Evolutionary conservation across 2,113 vertebrate genomes (phyloP), one percentile per base, ranked within the genome.

Genomic region (Tenrec ecaudatus): DNA sequence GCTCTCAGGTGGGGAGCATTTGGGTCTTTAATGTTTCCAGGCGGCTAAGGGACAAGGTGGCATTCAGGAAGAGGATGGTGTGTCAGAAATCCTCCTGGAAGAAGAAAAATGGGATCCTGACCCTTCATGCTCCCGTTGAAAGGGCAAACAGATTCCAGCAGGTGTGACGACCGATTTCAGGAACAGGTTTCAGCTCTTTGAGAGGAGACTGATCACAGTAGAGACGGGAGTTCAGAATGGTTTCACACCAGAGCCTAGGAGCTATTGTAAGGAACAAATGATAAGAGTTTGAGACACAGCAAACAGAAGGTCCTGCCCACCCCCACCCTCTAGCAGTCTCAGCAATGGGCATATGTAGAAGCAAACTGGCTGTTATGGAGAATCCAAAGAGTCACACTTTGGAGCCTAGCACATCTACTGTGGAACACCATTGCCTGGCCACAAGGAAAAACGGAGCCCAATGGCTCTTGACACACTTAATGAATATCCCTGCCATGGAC

Each of bases 291-390:
- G 23, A 81, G 75, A 81, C 83, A 64, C 4, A n/a, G 40, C 47
- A 38, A 77, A 6, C 7, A 79, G 31, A 25, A 36, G 29, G 85
- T 14, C 11, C 58, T 73, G 43, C 58, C 53, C 73, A 38, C 9
- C 10, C 11, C 29, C 9, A 58, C 47, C 9, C 10, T 8, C 29
- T 6, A 58, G 29, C 0, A 19, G 20, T 12, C 31, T 36, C 3
- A 2, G 36, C 3, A 14, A 2, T 1, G 1, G 36, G 15, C 27
- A 2, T 12, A 1, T 1, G 5, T 1, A 36, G 80, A 58, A 14
- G 12, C 85, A 62, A 85, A 75, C 1, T 16, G 6, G 4, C 23
- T 29, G 3, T 6, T 15, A 66, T 7, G 8, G 69, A n/a, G n/a
- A n/a, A n/a, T n/a, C n/a, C n/a, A n/a, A n/a, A n/a, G n/a, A n/a